phyloP scores from a whole-genome alignment of 2,888 invertebrate genomes.

The Athalia rosae region DNA sequence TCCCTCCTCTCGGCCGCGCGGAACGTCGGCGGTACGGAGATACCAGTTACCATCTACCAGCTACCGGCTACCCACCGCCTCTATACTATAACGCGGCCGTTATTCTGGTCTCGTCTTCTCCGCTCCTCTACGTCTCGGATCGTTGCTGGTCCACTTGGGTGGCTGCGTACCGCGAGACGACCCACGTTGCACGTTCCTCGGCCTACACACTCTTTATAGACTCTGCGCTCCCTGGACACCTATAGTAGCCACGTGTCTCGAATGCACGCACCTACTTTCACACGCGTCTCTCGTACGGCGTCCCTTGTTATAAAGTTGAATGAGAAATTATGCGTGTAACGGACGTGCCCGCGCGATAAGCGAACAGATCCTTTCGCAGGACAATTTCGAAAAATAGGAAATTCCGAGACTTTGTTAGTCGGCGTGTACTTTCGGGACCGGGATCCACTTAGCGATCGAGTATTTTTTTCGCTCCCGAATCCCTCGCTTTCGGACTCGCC shows the following conservation, averaged over 20 bases:
- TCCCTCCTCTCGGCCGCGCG: not conserved
- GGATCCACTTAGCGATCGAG: conserved; percentile 20
- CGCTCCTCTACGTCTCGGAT: not conserved
- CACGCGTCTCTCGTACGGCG: too few relatives aligned
- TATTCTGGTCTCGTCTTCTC: conserved; percentile 40
- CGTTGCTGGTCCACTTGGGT: conserved; percentile 16
- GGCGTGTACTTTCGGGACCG: conserved; percentile 16
- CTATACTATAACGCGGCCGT: conserved; percentile 2
- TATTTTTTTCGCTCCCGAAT: conserved; percentile 1
- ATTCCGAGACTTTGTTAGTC: not conserved
- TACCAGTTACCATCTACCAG: too few relatives aligned
- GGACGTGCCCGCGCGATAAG: too few relatives aligned
- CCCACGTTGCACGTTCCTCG: not conserved
- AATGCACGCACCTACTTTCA: too few relatives aligned
- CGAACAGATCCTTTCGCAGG: too few relatives aligned
- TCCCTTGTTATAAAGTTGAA: too few relatives aligned
- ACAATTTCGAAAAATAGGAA: too few relatives aligned
- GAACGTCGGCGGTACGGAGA: not conserved
- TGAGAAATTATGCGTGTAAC: too few relatives aligned
- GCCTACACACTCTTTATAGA: not conserved
- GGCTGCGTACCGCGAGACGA: conserved; percentile 5
- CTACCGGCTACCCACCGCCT: too few relatives aligned
- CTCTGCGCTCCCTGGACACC: not conserved
- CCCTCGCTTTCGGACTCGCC: not conserved
- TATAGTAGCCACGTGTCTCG: too few relatives aligned